Evolutionary conservation across 2,888 invertebrate species (phyloP).

Genomic region (Drosophila quasianomalipes): DNA sequence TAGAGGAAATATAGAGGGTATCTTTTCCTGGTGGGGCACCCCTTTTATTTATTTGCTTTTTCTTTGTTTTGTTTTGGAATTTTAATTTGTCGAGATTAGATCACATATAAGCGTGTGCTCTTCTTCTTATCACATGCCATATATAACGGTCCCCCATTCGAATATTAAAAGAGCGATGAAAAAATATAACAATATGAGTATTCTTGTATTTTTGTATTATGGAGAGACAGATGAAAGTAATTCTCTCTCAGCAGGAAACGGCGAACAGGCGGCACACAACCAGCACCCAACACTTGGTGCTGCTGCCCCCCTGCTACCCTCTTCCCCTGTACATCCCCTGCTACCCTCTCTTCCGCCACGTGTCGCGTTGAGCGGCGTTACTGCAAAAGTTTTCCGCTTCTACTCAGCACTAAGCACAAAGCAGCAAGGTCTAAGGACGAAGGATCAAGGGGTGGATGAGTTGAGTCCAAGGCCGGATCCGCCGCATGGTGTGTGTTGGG

Average conservation of each 20-base stretch:
- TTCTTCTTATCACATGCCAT: conserved; percentile 22
- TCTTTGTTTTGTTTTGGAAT: conserved; percentile 8
- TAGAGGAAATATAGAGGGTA: neutral
- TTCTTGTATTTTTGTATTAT: conserved; percentile 10
- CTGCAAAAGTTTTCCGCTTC: conserved; percentile 54
- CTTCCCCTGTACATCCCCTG: neutral
- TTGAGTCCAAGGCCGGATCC: conserved; percentile 15
- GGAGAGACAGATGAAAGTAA: conserved; percentile 53
- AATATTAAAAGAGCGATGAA: conserved; percentile 26
- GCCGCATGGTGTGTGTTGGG: conserved; percentile 27
- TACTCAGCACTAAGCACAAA: neutral
- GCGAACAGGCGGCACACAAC: conserved; percentile 36
- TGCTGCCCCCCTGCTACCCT: neutral
- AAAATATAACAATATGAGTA: conserved; percentile 20
- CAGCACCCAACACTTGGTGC: conserved; percentile 5
- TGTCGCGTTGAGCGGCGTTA: conserved; percentile 49
- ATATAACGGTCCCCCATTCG: conserved; percentile 12
- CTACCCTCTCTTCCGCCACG: conserved; percentile 44
- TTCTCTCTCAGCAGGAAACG: conserved; percentile 57
- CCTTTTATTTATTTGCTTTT: conserved; percentile 5
- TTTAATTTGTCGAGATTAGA: conserved; percentile 71
- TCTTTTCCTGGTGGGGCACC: neutral
- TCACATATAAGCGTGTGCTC: conserved; percentile 34
- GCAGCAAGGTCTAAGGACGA: neutral
- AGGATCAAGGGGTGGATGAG: conserved; percentile 14